Conservation (phyloP, 2,888 invertebrate genomes). For the Pherbina coryleti region DNA sequence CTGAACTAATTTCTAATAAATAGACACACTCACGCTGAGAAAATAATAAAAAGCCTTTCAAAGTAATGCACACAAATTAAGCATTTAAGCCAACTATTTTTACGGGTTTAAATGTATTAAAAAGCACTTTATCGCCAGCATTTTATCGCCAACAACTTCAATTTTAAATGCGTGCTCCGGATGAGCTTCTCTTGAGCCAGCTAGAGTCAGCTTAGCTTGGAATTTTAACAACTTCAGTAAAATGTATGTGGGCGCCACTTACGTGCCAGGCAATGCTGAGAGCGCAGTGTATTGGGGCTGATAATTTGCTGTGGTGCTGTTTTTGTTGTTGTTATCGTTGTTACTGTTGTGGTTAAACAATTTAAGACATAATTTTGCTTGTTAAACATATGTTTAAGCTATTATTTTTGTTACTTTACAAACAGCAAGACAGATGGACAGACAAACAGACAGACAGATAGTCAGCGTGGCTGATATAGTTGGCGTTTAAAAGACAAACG, state of each 20-base stretch:
- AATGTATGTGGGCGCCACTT: conserved; percentile 28
- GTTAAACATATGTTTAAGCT: conserved; percentile 29
- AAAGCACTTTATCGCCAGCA: background rate
- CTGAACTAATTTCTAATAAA: conserved; percentile 1
- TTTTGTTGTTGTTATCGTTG: background rate
- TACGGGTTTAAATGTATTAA: background rate
- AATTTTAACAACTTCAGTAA: background rate
- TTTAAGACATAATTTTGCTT: conserved; percentile 24
- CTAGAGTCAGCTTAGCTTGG: background rate
- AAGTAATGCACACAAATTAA: background rate
- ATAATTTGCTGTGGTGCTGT: background rate
- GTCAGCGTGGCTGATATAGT: background rate
- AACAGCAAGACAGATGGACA: background rate
- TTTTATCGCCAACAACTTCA: background rate
- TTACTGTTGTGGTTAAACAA: background rate
- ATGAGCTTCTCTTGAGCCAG: background rate
- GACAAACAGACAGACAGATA: background rate
- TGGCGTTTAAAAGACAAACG: background rate
- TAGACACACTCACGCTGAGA: background rate
- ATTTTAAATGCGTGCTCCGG: background rate
- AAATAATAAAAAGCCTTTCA: background rate
- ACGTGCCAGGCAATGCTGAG: background rate
- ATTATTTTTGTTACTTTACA: background rate
- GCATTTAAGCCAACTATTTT: too few relatives aligned
- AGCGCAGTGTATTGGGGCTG: conserved; percentile 6